A percentile compares a stretch with the other conserved stretches of the same genome.
Conservation (phyloP, 2,113 vertebrate species). For the Nymphicus hollandicus region DNA sequence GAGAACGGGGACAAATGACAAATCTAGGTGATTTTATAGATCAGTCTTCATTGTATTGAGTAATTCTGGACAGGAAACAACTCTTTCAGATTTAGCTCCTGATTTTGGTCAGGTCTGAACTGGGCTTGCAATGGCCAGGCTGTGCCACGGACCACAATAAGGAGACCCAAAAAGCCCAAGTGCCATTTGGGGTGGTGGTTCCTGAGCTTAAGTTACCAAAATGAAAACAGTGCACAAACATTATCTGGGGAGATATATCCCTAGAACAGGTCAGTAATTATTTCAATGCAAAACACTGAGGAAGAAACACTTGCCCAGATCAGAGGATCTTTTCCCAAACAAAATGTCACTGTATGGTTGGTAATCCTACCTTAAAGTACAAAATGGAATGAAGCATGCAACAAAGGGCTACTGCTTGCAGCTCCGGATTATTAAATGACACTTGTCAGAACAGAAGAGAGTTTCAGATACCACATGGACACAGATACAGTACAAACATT, state of each 20-base stretch:
- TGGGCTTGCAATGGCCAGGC: rapidly evolving
- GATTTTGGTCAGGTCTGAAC: rapidly evolving
- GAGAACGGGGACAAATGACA: background rate
- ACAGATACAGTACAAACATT: background rate
- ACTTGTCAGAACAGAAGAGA: background rate
- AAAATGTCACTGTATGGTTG: rapidly evolving
- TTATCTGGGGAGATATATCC: rapidly evolving
- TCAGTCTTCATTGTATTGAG: too few relatives aligned
- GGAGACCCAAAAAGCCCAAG: rapidly evolving
- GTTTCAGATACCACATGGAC: background rate
- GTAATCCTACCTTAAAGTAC: rapidly evolving
- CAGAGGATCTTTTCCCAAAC: background rate
- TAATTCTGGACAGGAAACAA: background rate
- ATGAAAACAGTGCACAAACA: rapidly evolving
- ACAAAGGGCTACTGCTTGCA: background rate
- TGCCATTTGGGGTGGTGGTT: rapidly evolving
- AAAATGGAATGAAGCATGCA: rapidly evolving
- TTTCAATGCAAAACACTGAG: background rate
- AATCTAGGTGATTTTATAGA: background rate
- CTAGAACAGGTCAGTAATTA: background rate
- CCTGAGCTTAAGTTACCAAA: background rate
- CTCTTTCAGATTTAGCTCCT: background rate
- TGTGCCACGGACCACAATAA: rapidly evolving
- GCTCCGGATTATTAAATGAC: background rate
- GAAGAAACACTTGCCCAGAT: background rate